These are phyloP conservation scores for Carettochelys insculpta DNA, from an alignment of 2,113 vertebrate species.

Conservation along the genomic window DNA sequence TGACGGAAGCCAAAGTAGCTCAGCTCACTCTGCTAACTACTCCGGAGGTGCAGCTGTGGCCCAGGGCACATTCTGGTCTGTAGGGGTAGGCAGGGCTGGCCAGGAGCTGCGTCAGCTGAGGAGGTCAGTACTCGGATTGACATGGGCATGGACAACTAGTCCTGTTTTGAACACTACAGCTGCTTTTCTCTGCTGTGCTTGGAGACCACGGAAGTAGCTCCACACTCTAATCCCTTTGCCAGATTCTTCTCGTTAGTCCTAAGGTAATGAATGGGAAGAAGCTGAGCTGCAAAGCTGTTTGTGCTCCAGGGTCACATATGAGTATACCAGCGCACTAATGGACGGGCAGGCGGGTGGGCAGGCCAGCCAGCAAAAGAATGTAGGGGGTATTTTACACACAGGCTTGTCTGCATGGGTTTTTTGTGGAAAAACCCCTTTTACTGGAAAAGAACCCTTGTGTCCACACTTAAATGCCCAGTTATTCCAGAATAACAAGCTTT, in stretches of 20 bases:
- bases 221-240: slow-evolving; percentile 61
- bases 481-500: too few relatives aligned
- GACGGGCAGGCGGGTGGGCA: neutral
- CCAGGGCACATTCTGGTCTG: neutral
- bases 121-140: neutral
- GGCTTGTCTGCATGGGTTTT: too few relatives aligned
- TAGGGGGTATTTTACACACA: accelerated
- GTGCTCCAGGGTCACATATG: slow-evolving; percentile 1
- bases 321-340: slow-evolving; percentile 41
- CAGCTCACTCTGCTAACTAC: neutral
- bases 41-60: accelerated
- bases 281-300: slow-evolving; percentile 29
- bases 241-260: slow-evolving; percentile 61
- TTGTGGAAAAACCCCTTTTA: too few relatives aligned
- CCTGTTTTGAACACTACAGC: neutral
- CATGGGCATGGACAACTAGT: slow-evolving; percentile 33
- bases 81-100: neutral
- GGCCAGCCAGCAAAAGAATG: neutral
- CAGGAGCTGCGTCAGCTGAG: neutral
- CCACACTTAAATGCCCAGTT: too few relatives aligned
- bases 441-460: too few relatives aligned
- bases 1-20: neutral
- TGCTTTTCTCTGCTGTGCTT: slow-evolving; percentile 5
- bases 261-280: slow-evolving; percentile 40
- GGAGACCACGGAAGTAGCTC: neutral